A percentile compares a stretch with the other conserved stretches of the same genome.
Evolutionary conservation across 1,140 invertebrate genomes (phyloP).

Genomic region (Bombyx mori): DNA sequence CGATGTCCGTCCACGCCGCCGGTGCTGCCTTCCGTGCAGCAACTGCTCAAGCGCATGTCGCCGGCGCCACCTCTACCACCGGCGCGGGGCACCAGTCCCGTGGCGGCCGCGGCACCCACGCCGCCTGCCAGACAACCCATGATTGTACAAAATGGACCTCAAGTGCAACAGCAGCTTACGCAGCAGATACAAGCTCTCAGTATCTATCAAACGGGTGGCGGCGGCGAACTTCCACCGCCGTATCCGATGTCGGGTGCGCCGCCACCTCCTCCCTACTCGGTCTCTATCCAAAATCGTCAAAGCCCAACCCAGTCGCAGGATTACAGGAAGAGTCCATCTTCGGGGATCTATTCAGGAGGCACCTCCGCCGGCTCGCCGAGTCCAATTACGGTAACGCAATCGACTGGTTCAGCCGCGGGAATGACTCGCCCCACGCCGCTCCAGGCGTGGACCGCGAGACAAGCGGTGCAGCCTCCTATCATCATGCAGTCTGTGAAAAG

Average conservation of each 20-base stretch:
- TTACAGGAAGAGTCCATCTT: slow-evolving; percentile 83
- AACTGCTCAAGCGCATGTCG: slow-evolving; percentile 88
- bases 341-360: slow-evolving; percentile 84
- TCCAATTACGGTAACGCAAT: slow-evolving; percentile 80
- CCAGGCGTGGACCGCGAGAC: slow-evolving; percentile 83
- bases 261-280: slow-evolving; percentile 87
- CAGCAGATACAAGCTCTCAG: slow-evolving; percentile 91
- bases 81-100: slow-evolving; percentile 83
- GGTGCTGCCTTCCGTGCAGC: slow-evolving; percentile 84
- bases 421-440: slow-evolving; percentile 82
- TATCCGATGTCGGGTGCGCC: slow-evolving; percentile 79
- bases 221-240: slow-evolving; percentile 82
- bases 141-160: slow-evolving; percentile 86
- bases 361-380: slow-evolving; percentile 86
- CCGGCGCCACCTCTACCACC: slow-evolving; percentile 78
- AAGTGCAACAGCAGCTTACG: slow-evolving; percentile 86
- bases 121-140: slow-evolving; percentile 77
- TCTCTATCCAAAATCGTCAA: slow-evolving; percentile 87
- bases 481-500: slow-evolving; percentile 97
- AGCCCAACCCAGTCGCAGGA: slow-evolving; percentile 87
- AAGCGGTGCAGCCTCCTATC: slow-evolving; percentile 90
- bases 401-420: slow-evolving; percentile 71
- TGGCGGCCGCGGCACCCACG: slow-evolving; percentile 63
- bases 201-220: slow-evolving; percentile 79
- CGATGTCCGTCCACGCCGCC: slow-evolving; percentile 80